These are phyloP conservation scores for Chrysomela aeneicollis DNA, from an alignment of 2,888 invertebrate species.

Conservation along the genomic window DNA sequence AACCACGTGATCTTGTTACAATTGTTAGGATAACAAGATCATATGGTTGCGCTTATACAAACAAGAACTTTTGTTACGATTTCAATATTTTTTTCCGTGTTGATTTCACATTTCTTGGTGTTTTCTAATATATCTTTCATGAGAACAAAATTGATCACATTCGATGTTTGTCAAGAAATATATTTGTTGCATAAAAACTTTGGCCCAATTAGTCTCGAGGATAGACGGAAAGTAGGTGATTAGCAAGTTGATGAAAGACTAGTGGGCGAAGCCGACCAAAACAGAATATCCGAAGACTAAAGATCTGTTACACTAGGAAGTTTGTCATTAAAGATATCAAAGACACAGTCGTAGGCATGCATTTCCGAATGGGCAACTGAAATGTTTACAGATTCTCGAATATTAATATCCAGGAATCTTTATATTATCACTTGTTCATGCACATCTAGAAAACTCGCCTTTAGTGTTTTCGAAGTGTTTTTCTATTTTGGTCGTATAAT, in stretches of 20 bases:
- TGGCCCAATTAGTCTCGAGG: slow-evolving; percentile 47
- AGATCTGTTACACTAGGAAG: slow-evolving; percentile 43
- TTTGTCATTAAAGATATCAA: slow-evolving; percentile 40
- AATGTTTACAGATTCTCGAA: neutral
- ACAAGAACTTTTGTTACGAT: too few relatives aligned
- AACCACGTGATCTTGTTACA: too few relatives aligned
- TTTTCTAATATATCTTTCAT: too few relatives aligned
- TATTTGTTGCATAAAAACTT: neutral
- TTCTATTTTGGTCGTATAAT: too few relatives aligned
- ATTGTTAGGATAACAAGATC: too few relatives aligned
- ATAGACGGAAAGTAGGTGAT: slow-evolving; percentile 53
- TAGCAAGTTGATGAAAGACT: slow-evolving; percentile 52
- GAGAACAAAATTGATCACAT: too few relatives aligned
- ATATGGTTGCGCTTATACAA: too few relatives aligned
- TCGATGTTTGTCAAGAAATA: neutral
- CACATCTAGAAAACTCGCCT: too few relatives aligned
- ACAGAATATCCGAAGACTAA: slow-evolving; percentile 33
- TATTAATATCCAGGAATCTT: neutral
- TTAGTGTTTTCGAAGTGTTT: too few relatives aligned
- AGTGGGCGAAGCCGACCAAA: slow-evolving; percentile 40
- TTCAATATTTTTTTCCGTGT: too few relatives aligned
- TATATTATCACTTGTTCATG: neutral
- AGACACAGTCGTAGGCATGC: neutral
- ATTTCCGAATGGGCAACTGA: neutral
- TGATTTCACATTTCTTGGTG: too few relatives aligned